Conservation (phyloP, 92 coral and sea anemone genomes). For the Micromussa lordhowensis region DNA sequence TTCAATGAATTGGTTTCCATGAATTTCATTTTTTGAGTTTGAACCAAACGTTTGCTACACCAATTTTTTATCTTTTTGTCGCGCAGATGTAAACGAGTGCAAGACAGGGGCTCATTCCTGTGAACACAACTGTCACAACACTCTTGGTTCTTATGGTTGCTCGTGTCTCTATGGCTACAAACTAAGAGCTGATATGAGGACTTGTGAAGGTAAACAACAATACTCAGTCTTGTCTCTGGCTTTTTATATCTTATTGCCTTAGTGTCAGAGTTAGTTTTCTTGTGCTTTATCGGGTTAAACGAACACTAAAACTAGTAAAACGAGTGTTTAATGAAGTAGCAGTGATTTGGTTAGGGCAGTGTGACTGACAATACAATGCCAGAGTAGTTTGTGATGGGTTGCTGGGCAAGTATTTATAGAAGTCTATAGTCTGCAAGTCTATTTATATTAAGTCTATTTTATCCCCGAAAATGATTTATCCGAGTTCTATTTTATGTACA, state of each 20-base stretch:
- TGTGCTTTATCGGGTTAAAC: no score
- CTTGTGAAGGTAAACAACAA: constrained; percentile 43
- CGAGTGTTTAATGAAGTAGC: background rate
- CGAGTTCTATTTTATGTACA: no score
- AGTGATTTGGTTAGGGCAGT: background rate
- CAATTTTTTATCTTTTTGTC: background rate
- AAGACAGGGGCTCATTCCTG: background rate
- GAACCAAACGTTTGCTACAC: background rate
- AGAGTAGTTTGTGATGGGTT: background rate
- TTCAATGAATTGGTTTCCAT: background rate
- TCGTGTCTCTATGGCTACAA: constrained; percentile 41
- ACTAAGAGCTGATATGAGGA: constrained; percentile 30
- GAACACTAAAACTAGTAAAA: background rate
- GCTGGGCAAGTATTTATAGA: background rate
- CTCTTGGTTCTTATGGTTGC: constrained; percentile 16
- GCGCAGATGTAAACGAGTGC: constrained; percentile 15
- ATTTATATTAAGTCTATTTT: no score
- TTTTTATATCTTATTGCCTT: background rate
- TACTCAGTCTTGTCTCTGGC: background rate
- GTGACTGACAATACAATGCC: background rate
- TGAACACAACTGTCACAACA: constrained; percentile 14
- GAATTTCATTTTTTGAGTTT: background rate
- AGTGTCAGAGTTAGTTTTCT: background rate
- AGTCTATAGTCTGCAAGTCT: no score
- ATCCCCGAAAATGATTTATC: no score